A percentile compares a stretch with the other conserved stretches of the same genome.
These are phyloP conservation scores for Mobula hypostoma DNA, from an alignment of 2,113 vertebrate genomes.

Conservation along the genomic window DNA sequence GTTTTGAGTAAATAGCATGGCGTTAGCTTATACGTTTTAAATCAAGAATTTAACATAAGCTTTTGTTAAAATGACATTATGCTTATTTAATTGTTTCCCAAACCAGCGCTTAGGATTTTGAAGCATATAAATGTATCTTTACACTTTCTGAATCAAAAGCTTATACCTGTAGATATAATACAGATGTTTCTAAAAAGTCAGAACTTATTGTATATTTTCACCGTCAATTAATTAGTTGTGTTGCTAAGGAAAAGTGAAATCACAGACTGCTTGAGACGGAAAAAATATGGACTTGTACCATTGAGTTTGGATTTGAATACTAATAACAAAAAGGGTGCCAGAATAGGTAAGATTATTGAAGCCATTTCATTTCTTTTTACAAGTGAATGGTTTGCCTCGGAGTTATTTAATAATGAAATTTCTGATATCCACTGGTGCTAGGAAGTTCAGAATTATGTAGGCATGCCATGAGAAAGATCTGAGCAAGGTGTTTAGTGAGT, in stretches of 20 bases:
- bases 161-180: not conserved
- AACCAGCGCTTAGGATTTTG: not conserved
- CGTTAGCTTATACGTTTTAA: not conserved
- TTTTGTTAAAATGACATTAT: not conserved
- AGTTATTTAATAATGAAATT: not conserved
- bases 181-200: not conserved
- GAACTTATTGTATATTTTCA: not conserved
- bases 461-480: not conserved
- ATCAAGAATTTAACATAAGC: not conserved
- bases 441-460: not conserved
- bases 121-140: not conserved
- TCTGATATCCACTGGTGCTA: not conserved
- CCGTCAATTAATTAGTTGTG: not conserved
- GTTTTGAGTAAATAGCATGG: not conserved
- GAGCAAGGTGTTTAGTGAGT: not conserved
- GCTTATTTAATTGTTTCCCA: not conserved
- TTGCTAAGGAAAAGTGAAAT: not conserved
- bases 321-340: not conserved
- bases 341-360: not conserved
- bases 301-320: not conserved
- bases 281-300: not conserved
- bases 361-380: not conserved
- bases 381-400: not conserved
- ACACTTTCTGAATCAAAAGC: not conserved
- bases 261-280: not conserved